Evolutionary conservation across 2,888 invertebrate species (phyloP), one percentile per base, ranked within the genome.

Genomic region (Drosophila longiperda): DNA sequence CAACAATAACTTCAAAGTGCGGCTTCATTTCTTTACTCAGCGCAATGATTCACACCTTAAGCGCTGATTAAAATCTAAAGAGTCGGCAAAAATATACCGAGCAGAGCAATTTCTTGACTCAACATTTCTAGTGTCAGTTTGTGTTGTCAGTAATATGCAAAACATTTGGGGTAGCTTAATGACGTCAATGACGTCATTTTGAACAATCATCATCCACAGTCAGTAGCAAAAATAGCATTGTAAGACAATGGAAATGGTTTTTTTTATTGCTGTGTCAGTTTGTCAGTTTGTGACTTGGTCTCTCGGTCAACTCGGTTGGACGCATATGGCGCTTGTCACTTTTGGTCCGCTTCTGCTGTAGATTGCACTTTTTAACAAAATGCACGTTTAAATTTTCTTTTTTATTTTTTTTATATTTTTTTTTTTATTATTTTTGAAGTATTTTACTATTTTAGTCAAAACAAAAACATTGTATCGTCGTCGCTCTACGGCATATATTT

Each of bases 321-420:
- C 29, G 55, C 74, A 78, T 68, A 70, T 80, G 87, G 86, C 80
- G 84, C 84, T 83, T 60, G 40, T 54, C 45, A 68, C 57, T 45
- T 54, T 64, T 68, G 70, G 60, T 55, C 33, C 36, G 36, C 54
- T 15, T 40, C 33, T 68, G 71, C 68, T 61, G 72, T 55, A 49
- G 85, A 86, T 89, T 72, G 85, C 88, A 76, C 40, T 60, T 82
- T 87, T 73, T 50, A 50, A 55, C 9, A 80, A 86, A 87, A 42
- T 82, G 90, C 90, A 86, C 90, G 90, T 86, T 82, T 75, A 48
- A 5, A 57, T 65, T 73, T 75, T 75, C 66, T 72, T 33, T 52
- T 26, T 29, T 29, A 40, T 52, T 15, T 57, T 45, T n/a, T 23
- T 42, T 49, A 17, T 59, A 60, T 71, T 66, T 45, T 52, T 29